Evolutionary conservation across 2,113 vertebrate genomes (phyloP).

Genomic region (Parotia lawesii): DNA sequence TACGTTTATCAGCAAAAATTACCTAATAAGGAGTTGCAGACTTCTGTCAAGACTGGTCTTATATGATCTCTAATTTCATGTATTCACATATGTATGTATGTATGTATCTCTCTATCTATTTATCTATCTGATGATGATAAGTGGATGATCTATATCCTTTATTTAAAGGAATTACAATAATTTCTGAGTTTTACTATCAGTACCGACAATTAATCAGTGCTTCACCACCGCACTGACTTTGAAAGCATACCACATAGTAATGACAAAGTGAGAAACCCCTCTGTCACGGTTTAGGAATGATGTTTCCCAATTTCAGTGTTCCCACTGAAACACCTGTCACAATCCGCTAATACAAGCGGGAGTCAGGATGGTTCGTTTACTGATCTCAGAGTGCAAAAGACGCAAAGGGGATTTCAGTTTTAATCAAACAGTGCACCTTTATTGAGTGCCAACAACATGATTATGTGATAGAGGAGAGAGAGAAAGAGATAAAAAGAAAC

Average conservation of each 20-base stretch:
- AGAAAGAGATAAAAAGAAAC: no score
- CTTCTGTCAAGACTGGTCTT: background rate
- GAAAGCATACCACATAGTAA: background rate
- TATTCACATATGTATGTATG: background rate
- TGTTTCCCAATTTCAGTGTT: background rate
- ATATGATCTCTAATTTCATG: background rate
- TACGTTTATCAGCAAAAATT: background rate
- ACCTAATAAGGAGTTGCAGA: background rate
- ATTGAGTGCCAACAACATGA: no score
- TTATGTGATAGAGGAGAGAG: no score
- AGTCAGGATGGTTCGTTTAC: no score
- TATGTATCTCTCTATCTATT: background rate
- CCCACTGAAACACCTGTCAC: background rate
- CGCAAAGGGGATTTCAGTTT: no score
- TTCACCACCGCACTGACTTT: background rate
- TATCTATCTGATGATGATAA: background rate
- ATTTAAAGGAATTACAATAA: background rate
- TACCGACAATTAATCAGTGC: background rate
- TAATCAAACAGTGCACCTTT: no score
- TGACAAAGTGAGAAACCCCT: background rate
- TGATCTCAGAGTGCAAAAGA: no score
- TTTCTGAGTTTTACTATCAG: background rate
- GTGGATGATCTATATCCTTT: background rate
- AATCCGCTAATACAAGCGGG: no score
- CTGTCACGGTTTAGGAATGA: accelerated